Evolutionary conservation across 2,113 vertebrate genomes (phyloP), one percentile per base, ranked within the genome.

Genomic region (Megaceryle torquata): DNA sequence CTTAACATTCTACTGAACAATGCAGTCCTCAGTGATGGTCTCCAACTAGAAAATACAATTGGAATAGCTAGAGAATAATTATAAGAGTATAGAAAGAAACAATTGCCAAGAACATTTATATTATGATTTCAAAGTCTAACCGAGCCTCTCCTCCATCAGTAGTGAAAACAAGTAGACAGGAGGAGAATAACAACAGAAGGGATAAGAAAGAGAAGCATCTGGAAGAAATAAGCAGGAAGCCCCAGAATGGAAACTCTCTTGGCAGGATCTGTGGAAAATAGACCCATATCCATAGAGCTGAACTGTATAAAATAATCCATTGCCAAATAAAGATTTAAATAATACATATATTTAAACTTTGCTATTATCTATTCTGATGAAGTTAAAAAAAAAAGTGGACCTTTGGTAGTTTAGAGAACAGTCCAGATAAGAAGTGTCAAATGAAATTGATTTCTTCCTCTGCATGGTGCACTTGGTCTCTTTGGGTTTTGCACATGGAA

Each of bases 171-270:
- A 93, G 88, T 74, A 95, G 86, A 92, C 95, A 91, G 77, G 81
- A 96, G 85, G 79, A 96, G 88, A 94, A 95, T 92, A 97, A 97
- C 93, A 96, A 91, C 93, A 97, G 83, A 96, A 92, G 96, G 96
- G 86, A 94, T 74, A 95, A 96, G 84, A 95, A 96, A 88, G 78
- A 94, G 76, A 95, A 96, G 95, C 95, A 97, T 94, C 93, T 97
- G 95, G 96, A 97, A 97, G 86, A 92, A 95, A 97, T 97, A 97
- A 97, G 93, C 75, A 96, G 96, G 76, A 96, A 96, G 78, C 29
- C 81, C 87, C 91, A 94, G 86, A 96, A 92, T 95, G 95, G 95
- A 96, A 97, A 96, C 31, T 84, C 81, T 95, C 46, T 95, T 97
- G 96, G 95, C 95, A 96, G 83, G 67, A 93, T 89, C 41, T 86